These are phyloP conservation scores for Brachionus rubens DNA, from an alignment of 1,140 invertebrate species.

Conservation along the genomic window DNA sequence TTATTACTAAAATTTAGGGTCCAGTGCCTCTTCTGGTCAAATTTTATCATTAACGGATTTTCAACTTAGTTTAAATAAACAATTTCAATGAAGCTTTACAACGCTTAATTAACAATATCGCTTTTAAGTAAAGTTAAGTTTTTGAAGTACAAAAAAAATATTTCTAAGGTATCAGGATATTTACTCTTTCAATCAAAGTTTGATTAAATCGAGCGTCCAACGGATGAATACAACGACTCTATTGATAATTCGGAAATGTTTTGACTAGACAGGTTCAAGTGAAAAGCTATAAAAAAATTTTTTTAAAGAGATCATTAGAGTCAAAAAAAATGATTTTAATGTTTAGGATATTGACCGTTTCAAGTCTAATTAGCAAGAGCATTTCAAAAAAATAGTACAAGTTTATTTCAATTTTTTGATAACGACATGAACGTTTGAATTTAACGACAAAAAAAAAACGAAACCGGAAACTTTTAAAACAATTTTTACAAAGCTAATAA, in stretches of 20 bases:
- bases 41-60: too few relatives aligned
- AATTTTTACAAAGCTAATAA: slow-evolving; percentile 11
- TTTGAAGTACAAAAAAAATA: too few relatives aligned
- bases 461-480: slow-evolving; percentile 38
- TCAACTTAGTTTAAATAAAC: too few relatives aligned
- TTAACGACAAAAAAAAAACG: too few relatives aligned
- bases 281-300: background rate
- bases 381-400: slow-evolving; percentile 12
- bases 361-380: slow-evolving; percentile 18
- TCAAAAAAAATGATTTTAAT: background rate
- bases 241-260: slow-evolving; percentile 1
- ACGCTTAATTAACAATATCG: too few relatives aligned
- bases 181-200: slow-evolving; percentile 2
- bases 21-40: too few relatives aligned
- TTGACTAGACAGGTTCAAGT: slow-evolving; percentile 6
- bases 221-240: background rate
- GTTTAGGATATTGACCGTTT: slow-evolving; percentile 26
- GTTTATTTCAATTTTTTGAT: slow-evolving; percentile 24
- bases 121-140: too few relatives aligned
- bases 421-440: too few relatives aligned
- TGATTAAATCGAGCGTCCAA: too few relatives aligned
- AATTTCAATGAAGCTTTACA: too few relatives aligned
- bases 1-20: too few relatives aligned
- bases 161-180: slow-evolving; percentile 37
- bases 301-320: slow-evolving; percentile 4